A percentile compares a stretch with the other conserved stretches of the same genome.
phyloP scores from a whole-genome alignment of 2,888 invertebrate genomes.

The Polydrusus cervinus region DNA sequence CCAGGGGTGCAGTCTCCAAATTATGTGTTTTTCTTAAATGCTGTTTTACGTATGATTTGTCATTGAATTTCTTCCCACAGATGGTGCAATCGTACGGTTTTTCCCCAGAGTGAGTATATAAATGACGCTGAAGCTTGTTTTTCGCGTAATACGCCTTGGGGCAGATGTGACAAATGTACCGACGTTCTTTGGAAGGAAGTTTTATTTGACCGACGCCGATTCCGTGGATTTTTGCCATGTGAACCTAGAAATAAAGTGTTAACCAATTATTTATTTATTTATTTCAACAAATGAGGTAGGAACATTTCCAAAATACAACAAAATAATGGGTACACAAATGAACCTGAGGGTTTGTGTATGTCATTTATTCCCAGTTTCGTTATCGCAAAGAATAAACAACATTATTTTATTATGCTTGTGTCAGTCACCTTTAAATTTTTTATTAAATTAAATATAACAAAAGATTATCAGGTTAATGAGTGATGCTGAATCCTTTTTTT shows the following conservation, averaged over 20 bases:
- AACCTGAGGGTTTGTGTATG: no score
- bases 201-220: conserved; percentile 65
- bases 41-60: conserved; percentile 64
- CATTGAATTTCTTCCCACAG: conserved; percentile 64
- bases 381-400: no score
- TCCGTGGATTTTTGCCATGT: conserved; percentile 64
- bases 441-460: no score
- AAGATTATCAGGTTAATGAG: no score
- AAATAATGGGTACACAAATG: no score
- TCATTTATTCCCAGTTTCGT: no score
- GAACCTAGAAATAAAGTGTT: conserved; percentile 50
- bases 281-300: no score
- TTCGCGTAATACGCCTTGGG: conserved; percentile 68
- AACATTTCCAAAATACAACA: no score
- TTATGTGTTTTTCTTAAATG: conserved; percentile 62
- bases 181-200: conserved; percentile 66
- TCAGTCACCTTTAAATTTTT: no score
- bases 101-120: conserved; percentile 63
- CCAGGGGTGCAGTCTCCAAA: background rate
- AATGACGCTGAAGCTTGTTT: conserved; percentile 63
- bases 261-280: no score
- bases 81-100: conserved; percentile 62
- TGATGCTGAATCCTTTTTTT: no score
- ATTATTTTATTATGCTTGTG: no score
- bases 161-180: conserved; percentile 63